Conservation (phyloP, 2,888 invertebrate genomes). For the Myopa testacea region DNA sequence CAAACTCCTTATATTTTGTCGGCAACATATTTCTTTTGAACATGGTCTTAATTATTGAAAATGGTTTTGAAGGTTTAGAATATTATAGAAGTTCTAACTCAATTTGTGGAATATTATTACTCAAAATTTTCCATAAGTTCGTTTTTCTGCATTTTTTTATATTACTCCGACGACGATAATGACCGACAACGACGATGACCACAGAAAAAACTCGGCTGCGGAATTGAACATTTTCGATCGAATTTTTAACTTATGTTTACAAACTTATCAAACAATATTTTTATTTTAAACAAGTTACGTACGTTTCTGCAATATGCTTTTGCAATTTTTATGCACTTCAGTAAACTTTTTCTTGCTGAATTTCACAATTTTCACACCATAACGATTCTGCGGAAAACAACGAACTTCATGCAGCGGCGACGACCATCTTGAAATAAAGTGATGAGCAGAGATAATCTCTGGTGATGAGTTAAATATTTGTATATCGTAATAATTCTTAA, state of each 20-base stretch:
- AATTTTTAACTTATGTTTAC: slow-evolving; percentile 51
- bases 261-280: slow-evolving; percentile 53
- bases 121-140: too few species aligned
- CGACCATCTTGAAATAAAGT: slow-evolving; percentile 24
- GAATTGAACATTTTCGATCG: slow-evolving; percentile 31
- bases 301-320: slow-evolving; percentile 51
- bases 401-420: slow-evolving; percentile 14
- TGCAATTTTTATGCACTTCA: slow-evolving; percentile 11
- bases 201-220: not conserved
- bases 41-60: too few species aligned
- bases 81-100: too few species aligned
- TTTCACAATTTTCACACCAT: slow-evolving; percentile 25
- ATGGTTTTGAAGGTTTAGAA: too few species aligned
- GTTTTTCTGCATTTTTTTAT: too few species aligned
- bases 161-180: too few species aligned
- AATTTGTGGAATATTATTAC: too few species aligned
- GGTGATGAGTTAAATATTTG: too few species aligned
- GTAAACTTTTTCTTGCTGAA: slow-evolving; percentile 15
- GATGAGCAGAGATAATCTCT: not conserved
- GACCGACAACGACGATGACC: not conserved
- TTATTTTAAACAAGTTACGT: slow-evolving; percentile 55
- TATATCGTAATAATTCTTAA: too few species aligned
- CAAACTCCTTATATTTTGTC: too few species aligned
- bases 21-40: too few species aligned
- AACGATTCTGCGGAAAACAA: not conserved